These are phyloP conservation scores for Saccopteryx leptura DNA, from an alignment of 2,113 vertebrate genomes.

Conservation along the genomic window DNA sequence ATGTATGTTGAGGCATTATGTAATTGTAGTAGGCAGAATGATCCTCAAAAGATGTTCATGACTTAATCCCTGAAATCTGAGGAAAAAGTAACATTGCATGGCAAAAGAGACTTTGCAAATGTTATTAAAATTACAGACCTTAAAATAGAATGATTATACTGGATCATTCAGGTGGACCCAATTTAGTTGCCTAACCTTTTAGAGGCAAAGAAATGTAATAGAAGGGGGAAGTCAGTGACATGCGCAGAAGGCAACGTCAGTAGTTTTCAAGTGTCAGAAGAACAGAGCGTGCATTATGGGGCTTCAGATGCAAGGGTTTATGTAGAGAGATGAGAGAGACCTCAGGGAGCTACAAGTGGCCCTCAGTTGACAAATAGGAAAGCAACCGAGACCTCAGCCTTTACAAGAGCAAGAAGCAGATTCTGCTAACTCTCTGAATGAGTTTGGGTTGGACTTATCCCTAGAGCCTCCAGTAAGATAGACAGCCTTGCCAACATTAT, in stretches of 20 bases:
- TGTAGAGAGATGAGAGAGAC: neutral
- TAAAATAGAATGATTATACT: neutral
- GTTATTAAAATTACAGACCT: neutral
- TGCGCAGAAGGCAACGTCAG: neutral
- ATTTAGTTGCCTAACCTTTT: neutral
- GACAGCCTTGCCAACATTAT: neutral
- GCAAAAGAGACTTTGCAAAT: neutral
- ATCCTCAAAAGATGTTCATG: neutral
- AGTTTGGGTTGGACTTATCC: neutral
- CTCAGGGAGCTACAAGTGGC: neutral
- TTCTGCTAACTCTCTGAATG: neutral
- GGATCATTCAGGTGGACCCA: neutral
- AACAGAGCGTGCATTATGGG: neutral
- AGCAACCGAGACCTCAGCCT: neutral
- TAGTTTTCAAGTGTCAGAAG: neutral
- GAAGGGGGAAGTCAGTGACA: neutral
- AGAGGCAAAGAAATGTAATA: neutral
- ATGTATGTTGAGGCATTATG: neutral
- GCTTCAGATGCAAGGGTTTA: neutral
- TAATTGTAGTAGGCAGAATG: neutral
- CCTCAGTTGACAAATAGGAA: neutral
- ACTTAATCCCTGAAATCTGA: neutral
- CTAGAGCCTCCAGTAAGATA: neutral
- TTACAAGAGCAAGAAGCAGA: neutral
- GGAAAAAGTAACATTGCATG: neutral